Base-by-base conservation (phyloP, 1,140 invertebrate species). In the Drosophila cardini region DNA sequence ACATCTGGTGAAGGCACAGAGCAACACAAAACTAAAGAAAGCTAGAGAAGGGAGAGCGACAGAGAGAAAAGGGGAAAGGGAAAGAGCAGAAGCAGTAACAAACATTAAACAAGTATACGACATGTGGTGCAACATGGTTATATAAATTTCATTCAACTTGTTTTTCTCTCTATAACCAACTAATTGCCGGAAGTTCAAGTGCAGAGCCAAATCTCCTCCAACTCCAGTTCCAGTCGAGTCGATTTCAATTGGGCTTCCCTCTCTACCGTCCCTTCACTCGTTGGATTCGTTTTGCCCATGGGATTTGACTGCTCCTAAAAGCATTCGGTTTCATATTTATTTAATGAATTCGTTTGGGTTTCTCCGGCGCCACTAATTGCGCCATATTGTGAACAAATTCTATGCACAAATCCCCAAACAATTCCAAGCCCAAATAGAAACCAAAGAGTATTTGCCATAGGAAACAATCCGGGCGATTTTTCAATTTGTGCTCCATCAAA, bases 111-210 rank as follows among this genome's bases (percentile, higher is more conserved):
- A 86, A 78, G 70, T 78, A 85, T 80, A 65, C 82, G 82, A 69
- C 76, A 86, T 79, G 78, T 77, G 70, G 81, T 63, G 53, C 67
- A 80, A 74, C 75, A 72, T 40, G 60, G 30, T 15, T 38, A 15
- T 65, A 73, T 46, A 78, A 78, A 67, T 76, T 53, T 60, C 26
- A 52, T 48, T 46, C 58, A 68, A 65, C 40, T 72, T 50, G 26
- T 50, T 43, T 55, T 11, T n/a, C n/a, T 46, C 40, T 4, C 36
- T 26, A 26, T 30, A 50, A 6, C n/a, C 61, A 76, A 67, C 71
- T 79, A 86, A 86, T 87, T 76, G 78, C 83, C 83, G 82, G 82
- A 86, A 79, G 76, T 82, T 80, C 68, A 79, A 78, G 48, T 65
- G 75, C 65, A 80, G 38, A 36, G 13, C 13, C 11, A 32, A 52